A percentile compares a stretch with the other conserved stretches of the same genome.
Evolutionary conservation across 2,888 invertebrate species (phyloP).

Genomic region (Mythimna pallens): DNA sequence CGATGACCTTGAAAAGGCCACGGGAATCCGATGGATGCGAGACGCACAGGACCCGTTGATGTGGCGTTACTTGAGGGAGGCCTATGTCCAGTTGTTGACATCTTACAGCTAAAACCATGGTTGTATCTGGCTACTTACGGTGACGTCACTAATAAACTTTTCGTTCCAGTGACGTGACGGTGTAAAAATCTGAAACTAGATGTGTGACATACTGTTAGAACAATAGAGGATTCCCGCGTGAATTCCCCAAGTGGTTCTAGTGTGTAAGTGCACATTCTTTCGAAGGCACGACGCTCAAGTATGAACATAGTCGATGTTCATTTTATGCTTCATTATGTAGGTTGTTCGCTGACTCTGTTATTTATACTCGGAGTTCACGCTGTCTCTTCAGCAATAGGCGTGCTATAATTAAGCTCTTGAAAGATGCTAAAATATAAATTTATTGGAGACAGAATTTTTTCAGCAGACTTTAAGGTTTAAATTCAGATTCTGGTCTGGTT

Average conservation of each 20-base stretch:
- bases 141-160: background rate
- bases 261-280: constrained; percentile 64
- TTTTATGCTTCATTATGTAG: constrained; percentile 79
- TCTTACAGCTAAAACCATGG: too few relatives aligned
- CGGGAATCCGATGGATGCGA: too few relatives aligned
- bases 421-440: too few relatives aligned
- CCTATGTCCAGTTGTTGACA: too few relatives aligned
- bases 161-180: background rate
- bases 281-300: constrained; percentile 56
- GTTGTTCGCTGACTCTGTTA: constrained; percentile 73
- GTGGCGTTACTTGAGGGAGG: too few relatives aligned
- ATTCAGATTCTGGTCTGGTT: too few relatives aligned
- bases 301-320: constrained; percentile 67
- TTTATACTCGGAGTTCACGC: constrained; percentile 61
- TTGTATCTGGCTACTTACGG: too few relatives aligned
- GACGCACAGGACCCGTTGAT: too few relatives aligned
- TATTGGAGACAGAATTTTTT: background rate
- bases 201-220: constrained; percentile 43
- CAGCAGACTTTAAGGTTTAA: too few relatives aligned
- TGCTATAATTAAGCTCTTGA: constrained; percentile 36
- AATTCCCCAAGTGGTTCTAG: constrained; percentile 29
- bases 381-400: constrained; percentile 36
- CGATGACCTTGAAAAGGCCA: too few relatives aligned
- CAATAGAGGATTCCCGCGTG: constrained; percentile 35
- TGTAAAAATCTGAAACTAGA: background rate